Conservation (phyloP, 2,797 vertebrate genomes). For the Sebastes miniatus region DNA sequence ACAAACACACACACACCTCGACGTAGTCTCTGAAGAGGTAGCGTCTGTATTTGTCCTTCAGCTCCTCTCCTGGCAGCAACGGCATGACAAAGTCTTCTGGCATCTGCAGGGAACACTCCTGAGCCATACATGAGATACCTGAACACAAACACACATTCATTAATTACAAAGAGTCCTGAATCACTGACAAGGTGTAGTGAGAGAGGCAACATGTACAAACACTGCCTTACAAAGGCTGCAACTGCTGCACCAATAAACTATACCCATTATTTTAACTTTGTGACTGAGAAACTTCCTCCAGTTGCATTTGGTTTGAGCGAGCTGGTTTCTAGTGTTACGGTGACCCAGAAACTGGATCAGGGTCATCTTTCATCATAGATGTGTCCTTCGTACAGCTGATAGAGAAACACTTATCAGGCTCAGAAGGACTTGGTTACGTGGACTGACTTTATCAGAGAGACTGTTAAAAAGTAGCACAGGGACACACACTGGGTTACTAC, state of each 20-base stretch:
- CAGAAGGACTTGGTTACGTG: neutral
- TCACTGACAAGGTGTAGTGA: neutral
- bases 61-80: constrained; percentile 93
- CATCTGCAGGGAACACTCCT: constrained; percentile 94
- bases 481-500: neutral
- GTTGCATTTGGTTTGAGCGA: neutral
- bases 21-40: constrained; percentile 99
- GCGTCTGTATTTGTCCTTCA: constrained; percentile 99
- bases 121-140: constrained; percentile 99
- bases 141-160: constrained; percentile 13
- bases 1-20: constrained; percentile 80
- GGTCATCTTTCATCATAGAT: constrained; percentile 15
- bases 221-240: neutral
- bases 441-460: constrained; percentile 14
- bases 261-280: neutral
- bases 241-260: neutral
- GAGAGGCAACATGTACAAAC: neutral
- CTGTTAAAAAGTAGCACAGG: neutral
- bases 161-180: neutral
- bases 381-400: constrained; percentile 26
- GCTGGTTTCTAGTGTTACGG: constrained; percentile 28
- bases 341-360: constrained; percentile 30
- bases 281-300: neutral
- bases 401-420: constrained; percentile 25
- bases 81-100: constrained; percentile 98